Conservation (phyloP, 2,797 vertebrate species). For the Lagorchestes hirsutus region DNA sequence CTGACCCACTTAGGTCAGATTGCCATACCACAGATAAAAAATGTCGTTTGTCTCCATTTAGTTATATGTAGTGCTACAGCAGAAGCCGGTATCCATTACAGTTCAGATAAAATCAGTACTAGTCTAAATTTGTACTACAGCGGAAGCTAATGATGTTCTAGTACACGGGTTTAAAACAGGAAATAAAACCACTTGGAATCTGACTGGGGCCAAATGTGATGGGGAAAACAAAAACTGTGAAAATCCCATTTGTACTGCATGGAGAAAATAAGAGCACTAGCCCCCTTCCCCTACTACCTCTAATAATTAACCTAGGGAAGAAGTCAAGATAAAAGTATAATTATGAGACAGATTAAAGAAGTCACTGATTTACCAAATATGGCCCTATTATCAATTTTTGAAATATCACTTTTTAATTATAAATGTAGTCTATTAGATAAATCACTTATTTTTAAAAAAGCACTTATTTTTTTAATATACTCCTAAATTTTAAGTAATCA, state of each 20-base stretch:
- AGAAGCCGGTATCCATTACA: not conserved
- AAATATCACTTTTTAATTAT: not conserved
- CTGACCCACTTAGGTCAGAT: slow-evolving; percentile 53
- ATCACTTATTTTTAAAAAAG: not conserved
- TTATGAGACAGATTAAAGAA: slow-evolving; percentile 8
- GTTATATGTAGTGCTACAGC: not conserved
- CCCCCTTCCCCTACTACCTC: not conserved
- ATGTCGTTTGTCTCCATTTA: slow-evolving; percentile 44
- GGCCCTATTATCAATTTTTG: not conserved
- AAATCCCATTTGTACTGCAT: not conserved
- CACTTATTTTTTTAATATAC: not conserved
- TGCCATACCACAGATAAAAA: slow-evolving; percentile 43
- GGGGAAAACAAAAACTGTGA: not conserved
- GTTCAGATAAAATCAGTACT: slow-evolving; percentile 5
- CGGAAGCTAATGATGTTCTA: slow-evolving; percentile 46
- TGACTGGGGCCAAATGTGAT: not conserved
- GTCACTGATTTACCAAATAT: slow-evolving; percentile 7
- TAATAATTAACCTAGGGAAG: not conserved
- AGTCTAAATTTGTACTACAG: slow-evolving; percentile 36
- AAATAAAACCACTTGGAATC: slow-evolving; percentile 41
- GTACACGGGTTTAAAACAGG: slow-evolving; percentile 30
- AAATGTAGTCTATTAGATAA: not conserved
- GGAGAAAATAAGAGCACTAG: not conserved
- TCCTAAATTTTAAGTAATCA: not conserved
- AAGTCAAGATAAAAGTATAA: not conserved